These are phyloP conservation scores for Camponotus fellah DNA, from an alignment of 2,888 invertebrate species.

Conservation along the genomic window DNA sequence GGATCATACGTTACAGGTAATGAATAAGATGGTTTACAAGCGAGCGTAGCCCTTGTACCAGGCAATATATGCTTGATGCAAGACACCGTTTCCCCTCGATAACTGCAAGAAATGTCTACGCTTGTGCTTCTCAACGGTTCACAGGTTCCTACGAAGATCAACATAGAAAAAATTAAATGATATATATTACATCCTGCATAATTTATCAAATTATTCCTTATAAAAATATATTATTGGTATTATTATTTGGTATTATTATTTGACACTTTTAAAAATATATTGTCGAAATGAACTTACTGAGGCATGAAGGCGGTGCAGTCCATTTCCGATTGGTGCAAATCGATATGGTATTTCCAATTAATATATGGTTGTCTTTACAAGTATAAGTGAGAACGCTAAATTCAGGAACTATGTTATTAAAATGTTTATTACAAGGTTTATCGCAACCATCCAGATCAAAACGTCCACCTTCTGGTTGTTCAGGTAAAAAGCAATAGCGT, in stretches of 20 bases:
- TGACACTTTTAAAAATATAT: background rate
- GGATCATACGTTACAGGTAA: conserved; percentile 74
- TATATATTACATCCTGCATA: background rate
- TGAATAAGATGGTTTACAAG: conserved; percentile 76
- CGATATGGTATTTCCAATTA: conserved; percentile 72
- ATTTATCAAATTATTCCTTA: background rate
- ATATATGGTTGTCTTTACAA: conserved; percentile 75
- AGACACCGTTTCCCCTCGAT: conserved; percentile 66
- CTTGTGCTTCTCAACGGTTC: conserved; percentile 68
- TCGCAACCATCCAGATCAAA: conserved; percentile 73
- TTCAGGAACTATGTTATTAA: conserved; percentile 73
- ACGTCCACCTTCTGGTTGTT: conserved; percentile 70
- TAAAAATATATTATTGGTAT: conserved; percentile 12
- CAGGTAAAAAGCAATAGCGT: conserved; percentile 65
- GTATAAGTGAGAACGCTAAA: conserved; percentile 74
- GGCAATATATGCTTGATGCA: conserved; percentile 71
- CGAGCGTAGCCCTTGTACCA: conserved; percentile 74
- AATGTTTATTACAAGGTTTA: conserved; percentile 67
- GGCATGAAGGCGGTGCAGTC: conserved; percentile 72
- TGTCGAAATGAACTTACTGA: conserved; percentile 64
- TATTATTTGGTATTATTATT: too few relatives aligned
- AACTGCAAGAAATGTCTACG: conserved; percentile 73
- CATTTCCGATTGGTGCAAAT: conserved; percentile 72
- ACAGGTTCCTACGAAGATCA: conserved; percentile 68
- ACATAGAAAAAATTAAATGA: conserved; percentile 29